A percentile compares a stretch with the other conserved stretches of the same genome.
Conservation (phyloP, 2,888 invertebrate genomes). For the Conops quadrifasciatus region DNA sequence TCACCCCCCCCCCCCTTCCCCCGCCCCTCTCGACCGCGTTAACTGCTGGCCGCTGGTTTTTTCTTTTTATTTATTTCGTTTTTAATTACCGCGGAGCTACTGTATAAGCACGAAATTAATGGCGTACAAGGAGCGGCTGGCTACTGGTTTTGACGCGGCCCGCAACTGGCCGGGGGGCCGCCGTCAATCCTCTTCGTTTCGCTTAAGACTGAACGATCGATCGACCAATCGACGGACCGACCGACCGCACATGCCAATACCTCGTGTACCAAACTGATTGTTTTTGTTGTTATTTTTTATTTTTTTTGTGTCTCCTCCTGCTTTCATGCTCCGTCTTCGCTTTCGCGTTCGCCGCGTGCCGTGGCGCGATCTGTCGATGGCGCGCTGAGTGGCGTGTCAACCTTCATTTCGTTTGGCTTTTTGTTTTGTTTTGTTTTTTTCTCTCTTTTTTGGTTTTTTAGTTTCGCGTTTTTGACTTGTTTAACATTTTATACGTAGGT, state of each 20-base stretch:
- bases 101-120: slow-evolving; percentile 29
- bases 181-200: background rate
- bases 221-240: background rate
- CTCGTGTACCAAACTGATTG: too few relatives aligned
- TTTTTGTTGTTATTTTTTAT: slow-evolving; percentile 1
- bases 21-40: background rate
- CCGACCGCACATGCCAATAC: background rate
- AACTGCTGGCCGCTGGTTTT: background rate
- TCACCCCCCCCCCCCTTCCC: background rate
- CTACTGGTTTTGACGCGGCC: slow-evolving; percentile 31
- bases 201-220: background rate
- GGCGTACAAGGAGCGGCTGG: slow-evolving; percentile 23
- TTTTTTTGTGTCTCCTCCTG: slow-evolving; percentile 4
- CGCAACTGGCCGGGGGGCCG: background rate
- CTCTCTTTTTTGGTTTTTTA: too few relatives aligned
- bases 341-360: too few relatives aligned
- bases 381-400: slow-evolving; percentile 11
- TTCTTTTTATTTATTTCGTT: slow-evolving; percentile 23
- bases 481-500: too few relatives aligned
- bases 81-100: slow-evolving; percentile 26
- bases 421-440: slow-evolving; percentile 10
- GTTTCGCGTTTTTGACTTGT: background rate
- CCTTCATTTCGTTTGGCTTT: slow-evolving; percentile 12
- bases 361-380: slow-evolving; percentile 7
- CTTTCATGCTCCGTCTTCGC: too few relatives aligned